A percentile compares a stretch with the other conserved stretches of the same genome.
These are phyloP conservation scores for Mizuhopecten yessoensis DNA, from an alignment of 1,140 invertebrate genomes.

Conservation along the genomic window DNA sequence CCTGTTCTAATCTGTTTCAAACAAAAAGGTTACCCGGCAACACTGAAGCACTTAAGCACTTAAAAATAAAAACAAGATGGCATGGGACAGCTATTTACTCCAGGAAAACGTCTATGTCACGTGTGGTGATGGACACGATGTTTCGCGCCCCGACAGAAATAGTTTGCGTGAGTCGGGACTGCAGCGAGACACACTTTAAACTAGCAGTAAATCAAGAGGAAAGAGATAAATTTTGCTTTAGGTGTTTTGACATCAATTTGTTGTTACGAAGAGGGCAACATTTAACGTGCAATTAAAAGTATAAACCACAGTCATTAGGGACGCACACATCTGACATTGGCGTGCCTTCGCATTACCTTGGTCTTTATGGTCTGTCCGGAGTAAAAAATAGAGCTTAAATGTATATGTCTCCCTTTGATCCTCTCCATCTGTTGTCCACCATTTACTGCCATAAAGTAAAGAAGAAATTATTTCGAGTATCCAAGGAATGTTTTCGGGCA, in stretches of 20 bases:
- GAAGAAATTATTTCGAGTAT: too few relatives aligned
- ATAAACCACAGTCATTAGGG: not conserved
- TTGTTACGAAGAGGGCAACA: not conserved
- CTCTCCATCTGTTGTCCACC: too few relatives aligned
- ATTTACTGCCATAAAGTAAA: too few relatives aligned
- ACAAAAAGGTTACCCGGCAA: not conserved
- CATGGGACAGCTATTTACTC: not conserved
- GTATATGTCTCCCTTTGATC: too few relatives aligned
- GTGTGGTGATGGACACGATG: not conserved
- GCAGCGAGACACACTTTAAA: not conserved
- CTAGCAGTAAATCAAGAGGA: not conserved
- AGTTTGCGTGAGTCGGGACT: not conserved
- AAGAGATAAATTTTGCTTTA: slow-evolving; percentile 20
- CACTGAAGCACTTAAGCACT: not conserved
- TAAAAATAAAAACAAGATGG: not conserved
- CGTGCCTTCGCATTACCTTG: not conserved
- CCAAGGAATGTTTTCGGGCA: too few relatives aligned
- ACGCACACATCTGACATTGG: not conserved
- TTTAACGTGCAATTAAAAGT: slow-evolving; percentile 19
- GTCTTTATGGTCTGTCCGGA: not conserved
- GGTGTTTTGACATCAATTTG: not conserved
- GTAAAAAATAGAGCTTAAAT: too few relatives aligned
- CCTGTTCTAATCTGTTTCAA: not conserved
- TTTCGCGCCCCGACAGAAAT: not conserved
- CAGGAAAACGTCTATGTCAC: not conserved